A percentile compares a stretch with the other conserved stretches of the same genome.
Conservation (phyloP, 2,888 invertebrate species). For the Ectemnius cavifrons region DNA sequence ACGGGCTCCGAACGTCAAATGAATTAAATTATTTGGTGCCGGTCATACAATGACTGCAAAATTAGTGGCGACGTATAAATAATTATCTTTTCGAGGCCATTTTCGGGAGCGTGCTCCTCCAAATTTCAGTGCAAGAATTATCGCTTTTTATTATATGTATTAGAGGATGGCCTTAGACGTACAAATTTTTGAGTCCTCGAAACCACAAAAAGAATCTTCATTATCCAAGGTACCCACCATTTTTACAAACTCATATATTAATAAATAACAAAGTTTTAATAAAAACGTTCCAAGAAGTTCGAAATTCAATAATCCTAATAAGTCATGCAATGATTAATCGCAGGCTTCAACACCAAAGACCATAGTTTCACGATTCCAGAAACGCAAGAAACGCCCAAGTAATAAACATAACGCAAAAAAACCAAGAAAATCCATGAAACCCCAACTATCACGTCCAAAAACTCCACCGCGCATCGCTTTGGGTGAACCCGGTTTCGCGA, state of each 20-base stretch:
- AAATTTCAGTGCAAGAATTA: constrained; percentile 50
- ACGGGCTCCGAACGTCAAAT: constrained; percentile 15
- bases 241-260: constrained; percentile 39
- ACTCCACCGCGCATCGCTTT: constrained; percentile 57
- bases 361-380: constrained; percentile 18
- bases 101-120: constrained; percentile 24
- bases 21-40: constrained; percentile 29
- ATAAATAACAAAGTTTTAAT: constrained; percentile 60
- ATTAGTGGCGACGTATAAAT: constrained; percentile 53
- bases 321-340: constrained; percentile 34
- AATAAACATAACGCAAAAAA: not conserved
- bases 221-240: too few species aligned
- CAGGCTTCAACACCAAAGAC: constrained; percentile 46
- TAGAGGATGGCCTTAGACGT: constrained; percentile 33
- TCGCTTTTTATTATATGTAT: too few species aligned
- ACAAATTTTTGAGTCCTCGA: not conserved
- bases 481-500: constrained; percentile 60
- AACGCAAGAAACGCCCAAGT: not conserved
- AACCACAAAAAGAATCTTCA: not conserved
- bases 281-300: constrained; percentile 55
- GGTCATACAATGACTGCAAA: constrained; percentile 39
- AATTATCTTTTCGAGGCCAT: constrained; percentile 8
- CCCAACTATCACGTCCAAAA: constrained; percentile 50
- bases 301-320: constrained; percentile 35
- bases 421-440: not conserved